phyloP scores from a whole-genome alignment of 2,113 vertebrate genomes.

The Machaerirhynchus nigripectus region DNA sequence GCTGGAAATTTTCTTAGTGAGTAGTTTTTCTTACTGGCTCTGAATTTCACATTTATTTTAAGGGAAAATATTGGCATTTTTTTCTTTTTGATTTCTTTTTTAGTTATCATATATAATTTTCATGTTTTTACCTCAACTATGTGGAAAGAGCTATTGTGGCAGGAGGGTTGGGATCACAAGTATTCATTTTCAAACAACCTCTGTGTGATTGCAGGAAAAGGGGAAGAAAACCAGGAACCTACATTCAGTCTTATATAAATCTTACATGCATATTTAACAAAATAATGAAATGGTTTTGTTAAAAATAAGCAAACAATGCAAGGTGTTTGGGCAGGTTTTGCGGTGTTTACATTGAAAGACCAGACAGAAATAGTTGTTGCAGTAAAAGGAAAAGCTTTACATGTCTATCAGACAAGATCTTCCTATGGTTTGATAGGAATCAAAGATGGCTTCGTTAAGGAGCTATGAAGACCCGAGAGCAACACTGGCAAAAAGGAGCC shows the following conservation, averaged over 20 bases:
- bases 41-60: not conserved
- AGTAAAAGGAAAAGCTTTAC: not conserved
- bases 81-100: not conserved
- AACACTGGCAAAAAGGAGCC: not conserved
- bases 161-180: not conserved
- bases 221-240: fast-evolving
- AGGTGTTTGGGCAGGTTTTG: not conserved
- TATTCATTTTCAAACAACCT: not conserved
- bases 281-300: not conserved
- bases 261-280: not conserved
- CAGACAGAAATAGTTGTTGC: not conserved
- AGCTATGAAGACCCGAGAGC: not conserved
- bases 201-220: not conserved
- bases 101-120: not conserved
- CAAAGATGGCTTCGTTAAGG: not conserved
- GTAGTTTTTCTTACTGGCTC: not conserved
- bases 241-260: not conserved
- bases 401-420: not conserved
- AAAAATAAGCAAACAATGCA: not conserved
- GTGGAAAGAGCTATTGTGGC: not conserved
- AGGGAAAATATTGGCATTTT: not conserved
- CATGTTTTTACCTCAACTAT: not conserved
- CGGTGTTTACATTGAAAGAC: not conserved
- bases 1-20: not conserved
- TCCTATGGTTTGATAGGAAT: not conserved